These are phyloP conservation scores for Chymomyza caudatula DNA, from an alignment of 2,888 invertebrate genomes.

Conservation along the genomic window DNA sequence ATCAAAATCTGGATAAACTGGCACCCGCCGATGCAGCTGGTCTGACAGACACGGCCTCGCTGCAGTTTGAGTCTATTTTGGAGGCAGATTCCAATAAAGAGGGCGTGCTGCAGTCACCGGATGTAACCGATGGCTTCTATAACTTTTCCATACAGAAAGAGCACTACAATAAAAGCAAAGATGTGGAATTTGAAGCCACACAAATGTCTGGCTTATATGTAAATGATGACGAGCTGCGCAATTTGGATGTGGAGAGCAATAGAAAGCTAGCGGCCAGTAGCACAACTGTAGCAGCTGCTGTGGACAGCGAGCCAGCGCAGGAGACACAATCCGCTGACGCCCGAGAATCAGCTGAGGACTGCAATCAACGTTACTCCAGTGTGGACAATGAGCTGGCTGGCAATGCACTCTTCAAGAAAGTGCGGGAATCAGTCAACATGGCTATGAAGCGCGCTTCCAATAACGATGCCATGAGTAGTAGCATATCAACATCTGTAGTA, in stretches of 20 bases:
- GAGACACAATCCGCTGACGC: constrained; percentile 39
- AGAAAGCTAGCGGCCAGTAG: constrained; percentile 39
- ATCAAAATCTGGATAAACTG: constrained; percentile 70
- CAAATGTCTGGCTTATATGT: constrained; percentile 74
- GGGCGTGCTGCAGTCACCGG: constrained; percentile 74
- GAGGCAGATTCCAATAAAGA: constrained; percentile 75
- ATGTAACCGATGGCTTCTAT: constrained; percentile 77
- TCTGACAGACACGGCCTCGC: constrained; percentile 76
- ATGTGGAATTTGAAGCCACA: constrained; percentile 66
- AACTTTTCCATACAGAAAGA: constrained; percentile 78
- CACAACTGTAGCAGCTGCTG: constrained; percentile 3
- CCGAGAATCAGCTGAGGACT: constrained; percentile 15
- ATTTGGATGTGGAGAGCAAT: constrained; percentile 73
- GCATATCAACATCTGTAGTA: not conserved
- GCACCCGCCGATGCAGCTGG: constrained; percentile 56
- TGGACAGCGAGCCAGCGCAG: constrained; percentile 26
- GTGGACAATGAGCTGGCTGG: constrained; percentile 74
- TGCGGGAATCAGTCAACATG: constrained; percentile 76
- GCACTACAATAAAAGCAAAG: constrained; percentile 74
- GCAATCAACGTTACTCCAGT: constrained; percentile 29
- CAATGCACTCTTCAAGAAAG: constrained; percentile 78
- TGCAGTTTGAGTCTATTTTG: constrained; percentile 77
- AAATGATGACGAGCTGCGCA: constrained; percentile 75
- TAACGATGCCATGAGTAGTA: not conserved
- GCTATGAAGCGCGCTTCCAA: constrained; percentile 64